These are phyloP conservation scores for Eulemur rufifrons DNA, from an alignment of 2,113 vertebrate genomes.

Conservation along the genomic window DNA sequence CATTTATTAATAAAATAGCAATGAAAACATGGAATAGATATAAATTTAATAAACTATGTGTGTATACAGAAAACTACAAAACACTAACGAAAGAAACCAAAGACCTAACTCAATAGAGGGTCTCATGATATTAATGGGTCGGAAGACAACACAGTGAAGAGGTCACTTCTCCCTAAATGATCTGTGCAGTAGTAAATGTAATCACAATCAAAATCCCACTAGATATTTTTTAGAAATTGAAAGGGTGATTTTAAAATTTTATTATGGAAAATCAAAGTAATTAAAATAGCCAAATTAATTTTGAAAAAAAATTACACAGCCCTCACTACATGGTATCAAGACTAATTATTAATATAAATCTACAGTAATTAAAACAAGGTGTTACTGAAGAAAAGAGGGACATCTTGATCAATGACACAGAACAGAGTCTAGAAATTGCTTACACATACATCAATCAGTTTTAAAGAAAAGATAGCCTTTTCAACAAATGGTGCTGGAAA, in stretches of 20 bases:
- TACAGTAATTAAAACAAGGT: background rate
- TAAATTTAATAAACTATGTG: background rate
- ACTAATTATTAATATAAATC: background rate
- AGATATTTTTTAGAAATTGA: background rate
- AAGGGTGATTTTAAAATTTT: slow-evolving; percentile 7
- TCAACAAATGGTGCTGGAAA: background rate
- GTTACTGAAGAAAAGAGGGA: background rate
- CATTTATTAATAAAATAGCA: background rate
- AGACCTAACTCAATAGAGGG: background rate
- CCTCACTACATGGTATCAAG: background rate
- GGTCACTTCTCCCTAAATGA: background rate
- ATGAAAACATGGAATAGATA: background rate
- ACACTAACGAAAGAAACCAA: background rate
- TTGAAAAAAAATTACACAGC: background rate
- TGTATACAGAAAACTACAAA: background rate
- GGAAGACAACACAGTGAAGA: background rate
- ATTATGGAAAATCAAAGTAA: background rate
- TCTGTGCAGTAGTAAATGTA: no score
- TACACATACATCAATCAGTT: background rate
- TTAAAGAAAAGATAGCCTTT: background rate
- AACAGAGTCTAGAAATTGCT: background rate
- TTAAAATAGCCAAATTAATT: background rate
- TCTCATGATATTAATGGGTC: rapidly evolving
- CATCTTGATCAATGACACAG: background rate
- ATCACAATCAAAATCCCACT: background rate